Conservation (phyloP, 2,113 vertebrate species). For the Xyliphius kryptos region DNA sequence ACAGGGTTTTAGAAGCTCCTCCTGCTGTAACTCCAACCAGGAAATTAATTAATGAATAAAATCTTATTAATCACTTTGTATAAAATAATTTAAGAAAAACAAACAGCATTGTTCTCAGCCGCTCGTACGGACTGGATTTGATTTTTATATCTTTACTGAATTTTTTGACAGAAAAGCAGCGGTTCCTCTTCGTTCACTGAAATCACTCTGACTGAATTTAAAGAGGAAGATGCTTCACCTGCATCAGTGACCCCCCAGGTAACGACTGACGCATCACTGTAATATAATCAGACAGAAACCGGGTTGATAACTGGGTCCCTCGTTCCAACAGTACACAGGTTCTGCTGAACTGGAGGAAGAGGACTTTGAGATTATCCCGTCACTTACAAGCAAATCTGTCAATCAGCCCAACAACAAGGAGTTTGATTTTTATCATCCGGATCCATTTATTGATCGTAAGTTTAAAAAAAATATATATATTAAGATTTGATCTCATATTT, state of each 20-base stretch:
- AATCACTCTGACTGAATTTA: slow-evolving; percentile 58
- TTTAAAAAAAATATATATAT: neutral
- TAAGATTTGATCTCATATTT: too few relatives aligned
- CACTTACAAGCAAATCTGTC: slow-evolving; percentile 13
- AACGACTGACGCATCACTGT: neutral
- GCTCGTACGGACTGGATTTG: too few relatives aligned
- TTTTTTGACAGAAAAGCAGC: slow-evolving; percentile 47
- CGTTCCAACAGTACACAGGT: slow-evolving; percentile 25
- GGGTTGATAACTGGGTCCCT: neutral
- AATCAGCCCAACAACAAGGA: slow-evolving; percentile 58
- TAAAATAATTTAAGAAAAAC: too few relatives aligned
- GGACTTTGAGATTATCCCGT: slow-evolving; percentile 37
- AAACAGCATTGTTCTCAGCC: too few relatives aligned
- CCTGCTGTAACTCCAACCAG: too few relatives aligned
- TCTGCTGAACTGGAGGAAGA: slow-evolving; percentile 43
- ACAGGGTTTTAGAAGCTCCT: neutral
- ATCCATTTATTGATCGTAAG: slow-evolving; percentile 86
- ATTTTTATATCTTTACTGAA: slow-evolving; percentile 5
- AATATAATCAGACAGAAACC: too few relatives aligned
- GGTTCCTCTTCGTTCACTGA: slow-evolving; percentile 59
- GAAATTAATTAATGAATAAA: too few relatives aligned
- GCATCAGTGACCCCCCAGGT: slow-evolving; percentile 71
- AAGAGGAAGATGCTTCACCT: slow-evolving; percentile 74
- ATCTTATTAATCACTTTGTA: too few relatives aligned
- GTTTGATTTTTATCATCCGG: slow-evolving; percentile 88